Evolutionary conservation across 2,113 vertebrate species (phyloP), one percentile per base, ranked within the genome.

Genomic region (Dolichotis patagonum): DNA sequence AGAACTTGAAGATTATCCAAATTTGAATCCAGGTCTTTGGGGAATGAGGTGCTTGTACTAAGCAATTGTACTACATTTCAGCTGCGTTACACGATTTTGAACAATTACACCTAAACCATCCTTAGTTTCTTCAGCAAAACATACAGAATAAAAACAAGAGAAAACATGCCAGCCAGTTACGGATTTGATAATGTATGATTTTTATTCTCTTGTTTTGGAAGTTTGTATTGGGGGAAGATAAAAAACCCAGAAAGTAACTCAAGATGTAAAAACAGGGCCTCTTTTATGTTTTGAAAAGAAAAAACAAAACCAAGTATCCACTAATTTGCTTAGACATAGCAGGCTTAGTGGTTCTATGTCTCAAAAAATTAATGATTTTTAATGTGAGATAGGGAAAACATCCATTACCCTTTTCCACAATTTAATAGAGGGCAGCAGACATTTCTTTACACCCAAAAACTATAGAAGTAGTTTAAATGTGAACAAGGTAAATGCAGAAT

Each of bases 151-250:
- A 97, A 98, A 97, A 98, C 95, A 98, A 97, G 96, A 41, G 19
- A 98, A 98, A 98, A 97, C 97, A 98, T 98, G 98, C 97, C 94
- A 98, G 98, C 98, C 98, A 98, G 95, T 98, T 96, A 98, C 92
- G 96, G 86, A 97, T 97, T 96, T 90, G 97, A 97, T 97, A 98
- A 98, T 90, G 54, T 87, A 98, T 86, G 96, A 96, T 97, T 98
- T 97, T 97, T 98, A 98, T 98, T 99, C 97, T 98, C 98, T 95
- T 96, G 56, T 69, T 96, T 88, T 97, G 89, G 98, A 82, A 8
- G 97, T 96, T 95, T 97, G 17, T 98, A 97, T 60, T 7, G 7
- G 46, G 20, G 12, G 24, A 7, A 11, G 10, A 11, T 10, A 8
- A 95, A 91, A 75, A 96, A 98, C 97, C 89, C 96, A 97, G 97